Evolutionary conservation across 1,140 invertebrate genomes (phyloP).

Genomic region (Pseudomyrmex pallidus): DNA sequence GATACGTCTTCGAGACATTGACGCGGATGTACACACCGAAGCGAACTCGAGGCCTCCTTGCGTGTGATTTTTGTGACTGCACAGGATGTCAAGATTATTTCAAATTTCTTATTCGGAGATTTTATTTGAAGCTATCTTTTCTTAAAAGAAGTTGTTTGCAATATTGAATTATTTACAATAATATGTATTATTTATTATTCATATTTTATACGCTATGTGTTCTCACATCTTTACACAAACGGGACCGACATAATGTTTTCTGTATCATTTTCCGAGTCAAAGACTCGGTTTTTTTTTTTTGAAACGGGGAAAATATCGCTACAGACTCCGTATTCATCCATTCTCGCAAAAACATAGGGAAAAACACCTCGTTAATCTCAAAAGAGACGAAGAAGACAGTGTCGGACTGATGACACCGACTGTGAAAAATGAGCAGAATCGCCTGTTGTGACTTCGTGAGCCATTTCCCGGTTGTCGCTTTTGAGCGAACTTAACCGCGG

Average conservation of each 20-base stretch:
- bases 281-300: conserved; percentile 62
- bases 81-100: not conserved
- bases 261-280: conserved; percentile 39
- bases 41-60: not conserved
- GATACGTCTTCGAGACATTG: conserved; percentile 41
- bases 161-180: not conserved
- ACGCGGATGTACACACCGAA: not conserved
- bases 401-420: conserved; percentile 23
- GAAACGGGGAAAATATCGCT: conserved; percentile 17
- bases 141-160: not conserved
- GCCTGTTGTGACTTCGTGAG: conserved; percentile 65
- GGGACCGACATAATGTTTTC: not conserved
- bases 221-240: not conserved
- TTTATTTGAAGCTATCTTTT: not conserved
- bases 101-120: not conserved
- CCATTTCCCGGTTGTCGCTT: conserved; percentile 68
- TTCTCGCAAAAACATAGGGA: not conserved
- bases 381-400: not conserved
- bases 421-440: conserved; percentile 63
- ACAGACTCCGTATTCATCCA: conserved; percentile 17
- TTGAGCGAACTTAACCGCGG: conserved; percentile 76
- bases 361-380: conserved; percentile 54
- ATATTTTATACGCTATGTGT: no score
- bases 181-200: not conserved
- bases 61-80: not conserved